Conservation (phyloP, 2,888 invertebrate species). For the Ormyrus pomaceus region DNA sequence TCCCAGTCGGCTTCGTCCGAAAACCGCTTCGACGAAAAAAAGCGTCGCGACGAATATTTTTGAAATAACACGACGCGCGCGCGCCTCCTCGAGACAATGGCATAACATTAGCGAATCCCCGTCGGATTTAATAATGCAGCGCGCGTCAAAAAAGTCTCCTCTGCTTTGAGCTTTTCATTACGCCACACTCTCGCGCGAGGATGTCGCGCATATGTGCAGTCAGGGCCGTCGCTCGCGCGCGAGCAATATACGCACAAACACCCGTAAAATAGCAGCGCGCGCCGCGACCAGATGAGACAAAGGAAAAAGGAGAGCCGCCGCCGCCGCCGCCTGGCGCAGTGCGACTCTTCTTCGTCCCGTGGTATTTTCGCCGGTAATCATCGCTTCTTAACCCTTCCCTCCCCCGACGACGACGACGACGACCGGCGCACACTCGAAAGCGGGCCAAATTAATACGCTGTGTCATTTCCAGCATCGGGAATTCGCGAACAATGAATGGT, state of each 20-base stretch:
- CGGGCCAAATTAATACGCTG: constrained; percentile 52
- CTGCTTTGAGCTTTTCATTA: neutral
- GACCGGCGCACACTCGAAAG: neutral
- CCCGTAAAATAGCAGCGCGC: constrained; percentile 40
- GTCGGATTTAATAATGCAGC: no score
- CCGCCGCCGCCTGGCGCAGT: no score
- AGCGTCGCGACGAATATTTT: no score
- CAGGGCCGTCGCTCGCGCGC: neutral
- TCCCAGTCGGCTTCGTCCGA: no score
- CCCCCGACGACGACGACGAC: no score
- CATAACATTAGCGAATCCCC: no score
- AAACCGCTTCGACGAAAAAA: no score
- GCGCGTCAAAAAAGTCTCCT: no score
- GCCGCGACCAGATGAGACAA: constrained; percentile 5
- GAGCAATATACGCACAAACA: constrained; percentile 6
- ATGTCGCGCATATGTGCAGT: constrained; percentile 2
- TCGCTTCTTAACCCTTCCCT: constrained; percentile 40
- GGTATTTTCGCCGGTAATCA: constrained; percentile 48
- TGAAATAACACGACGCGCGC: no score
- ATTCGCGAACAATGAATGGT: constrained; percentile 51
- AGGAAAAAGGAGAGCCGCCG: constrained; percentile 6
- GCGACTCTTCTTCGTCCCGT: constrained; percentile 12
- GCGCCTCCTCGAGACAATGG: no score
- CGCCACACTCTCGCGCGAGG: neutral
- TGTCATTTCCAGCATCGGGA: constrained; percentile 53